These are phyloP conservation scores for Hypercompe scribonia DNA, from an alignment of 2,888 invertebrate species.

Conservation along the genomic window DNA sequence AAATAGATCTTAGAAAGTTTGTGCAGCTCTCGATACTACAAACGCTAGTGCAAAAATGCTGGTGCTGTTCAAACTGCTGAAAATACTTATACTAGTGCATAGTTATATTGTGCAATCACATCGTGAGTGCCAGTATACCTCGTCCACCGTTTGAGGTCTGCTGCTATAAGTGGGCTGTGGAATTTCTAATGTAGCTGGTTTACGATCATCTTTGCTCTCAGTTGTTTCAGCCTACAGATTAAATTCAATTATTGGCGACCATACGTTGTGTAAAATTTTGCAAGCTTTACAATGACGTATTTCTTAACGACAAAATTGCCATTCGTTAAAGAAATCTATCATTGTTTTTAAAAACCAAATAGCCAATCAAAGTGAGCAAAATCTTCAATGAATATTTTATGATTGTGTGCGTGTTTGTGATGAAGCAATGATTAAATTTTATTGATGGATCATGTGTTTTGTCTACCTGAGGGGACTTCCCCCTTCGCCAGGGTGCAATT, in stretches of 20 bases:
- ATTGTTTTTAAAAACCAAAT: slow-evolving; percentile 25
- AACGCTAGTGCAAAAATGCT: slow-evolving; percentile 64
- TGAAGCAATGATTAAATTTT: slow-evolving; percentile 32
- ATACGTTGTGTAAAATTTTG: slow-evolving; percentile 60
- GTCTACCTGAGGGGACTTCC: slow-evolving; percentile 78
- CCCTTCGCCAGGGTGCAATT: slow-evolving; percentile 74
- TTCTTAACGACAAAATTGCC: slow-evolving; percentile 26
- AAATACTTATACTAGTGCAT: slow-evolving; percentile 55
- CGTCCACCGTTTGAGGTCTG: slow-evolving; percentile 72
- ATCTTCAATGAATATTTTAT: slow-evolving; percentile 42
- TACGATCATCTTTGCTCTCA: slow-evolving; percentile 71
- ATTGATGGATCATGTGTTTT: slow-evolving; percentile 32
- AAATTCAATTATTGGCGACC: slow-evolving; percentile 78
- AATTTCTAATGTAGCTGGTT: slow-evolving; percentile 72
- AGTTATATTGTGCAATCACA: slow-evolving; percentile 48
- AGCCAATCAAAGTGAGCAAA: slow-evolving; percentile 43
- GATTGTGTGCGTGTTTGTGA: slow-evolving; percentile 47
- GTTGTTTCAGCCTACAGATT: slow-evolving; percentile 79
- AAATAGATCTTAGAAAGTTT: slow-evolving; percentile 12
- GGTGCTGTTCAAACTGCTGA: slow-evolving; percentile 54
- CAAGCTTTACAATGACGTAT: slow-evolving; percentile 39
- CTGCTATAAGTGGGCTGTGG: slow-evolving; percentile 76
- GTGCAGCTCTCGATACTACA: slow-evolving; percentile 38
- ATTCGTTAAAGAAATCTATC: slow-evolving; percentile 33
- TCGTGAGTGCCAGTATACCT: slow-evolving; percentile 74